Evolutionary conservation across 2,888 invertebrate species (phyloP).

Genomic region (Spisula subtruncata): DNA sequence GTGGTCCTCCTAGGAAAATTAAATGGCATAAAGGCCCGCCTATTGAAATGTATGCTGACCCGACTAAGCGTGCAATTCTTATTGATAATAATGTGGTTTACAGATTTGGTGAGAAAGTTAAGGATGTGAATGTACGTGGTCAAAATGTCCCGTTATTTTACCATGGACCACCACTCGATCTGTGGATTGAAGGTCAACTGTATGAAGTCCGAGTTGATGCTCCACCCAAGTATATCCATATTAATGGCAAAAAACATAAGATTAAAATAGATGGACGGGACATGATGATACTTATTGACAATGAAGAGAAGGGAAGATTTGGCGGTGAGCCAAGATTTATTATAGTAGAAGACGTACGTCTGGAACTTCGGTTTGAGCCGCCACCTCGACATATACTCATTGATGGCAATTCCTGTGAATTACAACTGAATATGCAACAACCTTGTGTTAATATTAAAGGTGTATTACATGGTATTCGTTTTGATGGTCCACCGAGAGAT

Average conservation of each 20-base stretch:
- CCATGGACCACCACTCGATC: conserved; percentile 81
- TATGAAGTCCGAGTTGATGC: conserved; percentile 86
- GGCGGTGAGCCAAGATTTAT: conserved; percentile 94
- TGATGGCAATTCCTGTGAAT: conserved; percentile 85
- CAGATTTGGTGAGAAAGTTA: conserved; percentile 83
- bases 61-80: conserved; percentile 78
- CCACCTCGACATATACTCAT: conserved; percentile 97
- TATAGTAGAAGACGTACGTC: conserved; percentile 92
- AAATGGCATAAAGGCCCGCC: conserved; percentile 63
- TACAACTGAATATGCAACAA: conserved; percentile 82
- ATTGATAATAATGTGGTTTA: conserved; percentile 83
- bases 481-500: conserved; percentile 97
- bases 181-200: conserved; percentile 86
- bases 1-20: conserved; percentile 74
- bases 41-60: conserved; percentile 79
- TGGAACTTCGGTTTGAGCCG: conserved; percentile 93
- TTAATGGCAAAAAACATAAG: conserved; percentile 94
- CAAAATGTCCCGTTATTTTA: conserved; percentile 79
- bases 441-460: conserved; percentile 87
- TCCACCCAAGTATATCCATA: conserved; percentile 90
- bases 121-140: conserved; percentile 78
- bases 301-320: conserved; percentile 91
- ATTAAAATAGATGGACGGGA: conserved; percentile 94
- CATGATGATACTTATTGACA: conserved; percentile 94
- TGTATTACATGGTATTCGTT: conserved; percentile 91